Evolutionary conservation across 2,888 invertebrate species (phyloP), one percentile per base, ranked within the genome.

Genomic region (Loripinus fragilis): DNA sequence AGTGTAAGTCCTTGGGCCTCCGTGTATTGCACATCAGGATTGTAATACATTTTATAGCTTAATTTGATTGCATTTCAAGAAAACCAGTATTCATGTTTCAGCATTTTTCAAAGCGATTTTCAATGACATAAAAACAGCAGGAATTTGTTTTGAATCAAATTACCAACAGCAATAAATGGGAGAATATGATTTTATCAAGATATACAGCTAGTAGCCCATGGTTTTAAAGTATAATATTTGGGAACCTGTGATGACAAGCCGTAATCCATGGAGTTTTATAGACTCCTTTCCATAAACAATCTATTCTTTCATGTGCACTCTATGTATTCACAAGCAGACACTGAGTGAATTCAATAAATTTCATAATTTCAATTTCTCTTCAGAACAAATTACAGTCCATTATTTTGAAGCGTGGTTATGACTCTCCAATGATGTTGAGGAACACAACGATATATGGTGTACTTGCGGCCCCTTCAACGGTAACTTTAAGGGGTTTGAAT

Each of bases 371-470:
- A 20, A 55, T n/a, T n/a, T 41, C 35, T 15, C 74, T 71, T 28
- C 76, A 76, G 78, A 76, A 60, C 15, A 60, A 15, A 25, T 23
- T 80, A 15, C 28, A n/a, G 2, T 70, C 80, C 8, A 71, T 35
- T 28, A 70, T 76, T 20, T 30, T 8, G 10, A 41, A 52, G 15
- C 30, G 7, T 3, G 45, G 67, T 30, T 71, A 71, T 25, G 50
- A 71, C 55, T 75, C 78, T 25, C 66, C 80, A 5, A 84, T 79
- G 82, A 42, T 71, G 33, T 74, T 87, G n/a, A 76, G 80, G 23
- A 82, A 74, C 23, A 60, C 88, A 20, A 83, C 85, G 25, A 60
- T 89, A 28, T 85, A 76, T 85, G 87, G 87, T 30, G 71, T 88
- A 0, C 33, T 23, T 0, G 25, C 23, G 12, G 50, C 74, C 55